Evolutionary conservation across 2,888 invertebrate genomes (phyloP).

Genomic region (Syritta pipiens): DNA sequence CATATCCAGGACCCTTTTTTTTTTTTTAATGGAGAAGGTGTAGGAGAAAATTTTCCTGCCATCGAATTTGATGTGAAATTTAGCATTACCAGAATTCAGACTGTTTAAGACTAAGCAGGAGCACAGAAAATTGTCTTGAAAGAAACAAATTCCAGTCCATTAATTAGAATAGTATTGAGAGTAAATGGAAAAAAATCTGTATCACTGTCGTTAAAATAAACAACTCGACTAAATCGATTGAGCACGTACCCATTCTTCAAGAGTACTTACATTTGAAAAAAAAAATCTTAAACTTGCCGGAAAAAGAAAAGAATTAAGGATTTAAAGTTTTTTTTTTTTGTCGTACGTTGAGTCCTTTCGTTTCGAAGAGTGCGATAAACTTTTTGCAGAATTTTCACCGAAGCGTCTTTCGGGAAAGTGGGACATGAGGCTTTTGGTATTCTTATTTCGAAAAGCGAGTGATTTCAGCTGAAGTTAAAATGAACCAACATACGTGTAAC

Average conservation of each 20-base stretch:
- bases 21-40: too few species aligned
- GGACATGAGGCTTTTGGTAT: slow-evolving; percentile 51
- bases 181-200: slow-evolving; percentile 52
- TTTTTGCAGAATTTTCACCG: slow-evolving; percentile 48
- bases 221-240: slow-evolving; percentile 41
- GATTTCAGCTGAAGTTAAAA: slow-evolving; percentile 5
- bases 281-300: slow-evolving; percentile 9
- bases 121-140: slow-evolving; percentile 41
- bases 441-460: slow-evolving; percentile 44
- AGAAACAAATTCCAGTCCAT: slow-evolving; percentile 49
- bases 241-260: slow-evolving; percentile 49
- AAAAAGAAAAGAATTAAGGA: slow-evolving; percentile 35
- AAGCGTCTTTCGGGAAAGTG: slow-evolving; percentile 3
- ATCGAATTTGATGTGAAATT: slow-evolving; percentile 44
- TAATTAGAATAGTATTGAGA: slow-evolving; percentile 58
- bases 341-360: background rate
- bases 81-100: slow-evolving; percentile 4
- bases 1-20: slow-evolving; percentile 8
- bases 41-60: slow-evolving; percentile 18
- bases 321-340: slow-evolving; percentile 38
- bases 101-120: background rate
- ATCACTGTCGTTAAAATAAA: slow-evolving; percentile 4
- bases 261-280: slow-evolving; percentile 22
- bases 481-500: slow-evolving; percentile 35
- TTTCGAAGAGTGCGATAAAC: slow-evolving; percentile 39